Conservation (phyloP, 2,113 vertebrate genomes). For the Columbina picui region DNA sequence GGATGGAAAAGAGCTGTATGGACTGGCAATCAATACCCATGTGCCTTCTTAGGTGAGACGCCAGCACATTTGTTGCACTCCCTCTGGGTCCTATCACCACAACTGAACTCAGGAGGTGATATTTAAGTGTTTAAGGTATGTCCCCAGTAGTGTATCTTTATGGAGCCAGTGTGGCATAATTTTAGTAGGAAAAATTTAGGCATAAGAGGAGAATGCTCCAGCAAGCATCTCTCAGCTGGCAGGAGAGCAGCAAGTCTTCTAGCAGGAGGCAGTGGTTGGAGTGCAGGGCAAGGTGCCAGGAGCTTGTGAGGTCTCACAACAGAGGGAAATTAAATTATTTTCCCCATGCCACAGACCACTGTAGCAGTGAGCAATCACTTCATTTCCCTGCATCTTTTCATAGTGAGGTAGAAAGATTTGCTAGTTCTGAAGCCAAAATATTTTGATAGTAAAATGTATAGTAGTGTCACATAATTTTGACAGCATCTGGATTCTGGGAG, state of each 20-base stretch:
- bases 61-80: fast-evolving
- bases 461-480: conserved; percentile 46
- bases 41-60: neutral
- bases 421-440: conserved; percentile 41
- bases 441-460: conserved; percentile 37
- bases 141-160: fast-evolving
- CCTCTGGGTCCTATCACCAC: fast-evolving
- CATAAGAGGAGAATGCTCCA: neutral
- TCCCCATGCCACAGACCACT: neutral
- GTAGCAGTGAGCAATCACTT: neutral
- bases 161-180: neutral
- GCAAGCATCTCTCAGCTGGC: neutral
- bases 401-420: neutral
- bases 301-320: neutral
- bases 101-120: neutral
- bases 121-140: neutral
- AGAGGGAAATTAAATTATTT: neutral
- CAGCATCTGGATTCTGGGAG: conserved; percentile 30
- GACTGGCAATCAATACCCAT: fast-evolving
- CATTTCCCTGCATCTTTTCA: neutral
- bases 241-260: neutral
- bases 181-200: neutral
- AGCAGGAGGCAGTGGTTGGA: neutral
- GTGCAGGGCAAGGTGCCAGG: neutral
- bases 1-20: neutral